A percentile compares a stretch with the other conserved stretches of the same genome.
phyloP scores from a whole-genome alignment of 1,140 invertebrate species.

The Conus betulinus region DNA sequence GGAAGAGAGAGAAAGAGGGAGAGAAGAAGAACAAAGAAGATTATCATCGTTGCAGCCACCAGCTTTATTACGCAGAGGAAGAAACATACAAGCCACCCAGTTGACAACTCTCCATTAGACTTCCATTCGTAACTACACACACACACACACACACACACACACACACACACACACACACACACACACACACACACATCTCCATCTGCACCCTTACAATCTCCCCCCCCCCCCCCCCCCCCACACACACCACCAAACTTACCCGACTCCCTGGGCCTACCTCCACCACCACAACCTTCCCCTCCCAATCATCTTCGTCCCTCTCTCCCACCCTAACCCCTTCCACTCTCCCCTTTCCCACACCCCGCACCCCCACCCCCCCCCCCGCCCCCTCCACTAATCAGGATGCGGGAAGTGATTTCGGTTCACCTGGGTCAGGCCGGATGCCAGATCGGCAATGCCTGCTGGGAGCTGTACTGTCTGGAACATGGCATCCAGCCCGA shows the following conservation, averaged over 20 bases:
- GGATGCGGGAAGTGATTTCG: conserved; percentile 79
- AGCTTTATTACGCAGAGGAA: too few species aligned
- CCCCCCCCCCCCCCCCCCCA: not conserved
- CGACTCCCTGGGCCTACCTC: too few species aligned
- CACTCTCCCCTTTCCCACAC: not conserved
- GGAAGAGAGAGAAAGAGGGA: not conserved
- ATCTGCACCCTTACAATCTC: not conserved
- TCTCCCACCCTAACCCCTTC: not conserved
- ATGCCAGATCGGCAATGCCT: conserved; percentile 89
- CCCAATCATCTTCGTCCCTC: not conserved
- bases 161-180: conserved; percentile 4
- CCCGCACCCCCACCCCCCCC: not conserved
- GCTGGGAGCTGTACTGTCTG: conserved; percentile 89
- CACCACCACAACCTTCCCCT: too few species aligned
- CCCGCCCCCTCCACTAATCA: not conserved
- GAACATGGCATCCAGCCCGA: conserved; percentile 93
- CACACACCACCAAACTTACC: not conserved
- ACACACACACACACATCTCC: not conserved
- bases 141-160: not conserved
- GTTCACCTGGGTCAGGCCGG: conserved; percentile 92
- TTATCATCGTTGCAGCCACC: too few species aligned
- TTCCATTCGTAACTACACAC: not conserved
- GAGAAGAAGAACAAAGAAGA: not conserved
- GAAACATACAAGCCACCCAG: too few species aligned
- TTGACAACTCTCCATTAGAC: too few species aligned